Base-by-base conservation (phyloP, 2,113 vertebrate genomes). In the Eubucco bourcierii region DNA sequence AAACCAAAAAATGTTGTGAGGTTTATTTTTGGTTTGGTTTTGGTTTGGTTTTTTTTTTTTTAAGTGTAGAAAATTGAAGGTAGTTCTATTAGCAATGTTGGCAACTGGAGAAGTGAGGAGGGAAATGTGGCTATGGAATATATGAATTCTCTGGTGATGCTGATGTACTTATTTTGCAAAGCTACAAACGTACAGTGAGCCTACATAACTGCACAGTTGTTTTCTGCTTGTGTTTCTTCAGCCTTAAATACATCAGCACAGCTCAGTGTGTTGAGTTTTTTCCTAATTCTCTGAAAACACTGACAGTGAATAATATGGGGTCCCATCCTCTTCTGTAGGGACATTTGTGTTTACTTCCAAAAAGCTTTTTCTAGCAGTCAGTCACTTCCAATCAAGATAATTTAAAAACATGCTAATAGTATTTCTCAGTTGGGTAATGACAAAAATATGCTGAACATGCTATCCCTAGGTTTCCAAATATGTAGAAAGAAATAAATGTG, bases 221-320 rank as follows among this genome's bases (percentile, higher is more conserved):
- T 61, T 74, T 52, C 14, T 41, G 8, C 10, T 46, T 77, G 23
- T 4, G 2, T 3, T 53, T 23, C 55, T 73, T 34, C 39, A 81
- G 1, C 4, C 3, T 59, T 39, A 15, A 4, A 3, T 55, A 21
- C 10, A 66, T 14, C 19, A 46, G 12, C 12, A 27, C 3, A 10
- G 6, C 27, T 59, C 4, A 3, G 14, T 37, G 16, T 1, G 5
- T 11, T 24, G 33, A 14, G 1, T 28, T 9, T 28, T 53, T 8
- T 21, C 8, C 50, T 55, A 13, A 14, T 60, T 81, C 44, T 33
- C 13, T 52, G 11, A 17, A 56, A 88, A 50, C 4, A 17, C 1
- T 3, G 16, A 17, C 15, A 75, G 4, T 0, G 0, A 46, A 16
- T 72, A 37, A 56, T 12, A 4, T 12, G 47, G 16, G 7, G 2